Conservation (phyloP, 2,888 invertebrate genomes). For the Oxycera nigricornis region DNA sequence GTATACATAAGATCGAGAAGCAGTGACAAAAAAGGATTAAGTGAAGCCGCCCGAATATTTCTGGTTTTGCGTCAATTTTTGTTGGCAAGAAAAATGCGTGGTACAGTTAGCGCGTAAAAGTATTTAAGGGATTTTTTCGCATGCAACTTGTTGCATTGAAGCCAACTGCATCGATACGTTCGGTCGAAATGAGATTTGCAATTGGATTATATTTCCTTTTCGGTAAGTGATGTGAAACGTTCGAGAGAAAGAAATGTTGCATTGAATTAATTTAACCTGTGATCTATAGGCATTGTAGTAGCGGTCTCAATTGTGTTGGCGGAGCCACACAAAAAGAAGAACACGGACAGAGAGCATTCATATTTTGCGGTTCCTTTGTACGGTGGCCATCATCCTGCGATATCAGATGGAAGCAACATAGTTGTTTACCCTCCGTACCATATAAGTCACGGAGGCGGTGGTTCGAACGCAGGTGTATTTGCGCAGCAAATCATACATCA, state of each 20-base stretch:
- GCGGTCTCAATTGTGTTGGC: not conserved
- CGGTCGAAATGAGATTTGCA: constrained; percentile 1
- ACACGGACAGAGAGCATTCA: not conserved
- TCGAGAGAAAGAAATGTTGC: too few relatives aligned
- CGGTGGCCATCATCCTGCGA: not conserved
- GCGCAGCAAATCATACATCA: constrained; percentile 21
- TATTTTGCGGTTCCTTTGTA: not conserved
- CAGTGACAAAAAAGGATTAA: not conserved
- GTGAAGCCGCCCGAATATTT: not conserved
- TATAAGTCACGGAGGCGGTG: not conserved
- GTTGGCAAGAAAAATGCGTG: not conserved
- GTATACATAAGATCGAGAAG: too few relatives aligned
- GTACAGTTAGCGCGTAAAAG: constrained; percentile 6
- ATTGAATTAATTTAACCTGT: not conserved
- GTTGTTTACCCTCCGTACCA: constrained; percentile 1
- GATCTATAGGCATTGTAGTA: not conserved
- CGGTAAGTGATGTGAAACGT: constrained; percentile 15
- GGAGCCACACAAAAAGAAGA: not conserved
- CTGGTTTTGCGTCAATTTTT: not conserved
- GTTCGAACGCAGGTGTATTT: not conserved
- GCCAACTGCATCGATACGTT: not conserved
- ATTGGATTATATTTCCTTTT: not conserved
- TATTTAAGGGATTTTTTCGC: constrained; percentile 29
- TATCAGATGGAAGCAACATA: not conserved
- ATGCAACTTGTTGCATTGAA: not conserved